Evolutionary conservation across 2,888 invertebrate genomes (phyloP), one percentile per base, ranked within the genome.

Genomic region (Parnassius mnemosyne): DNA sequence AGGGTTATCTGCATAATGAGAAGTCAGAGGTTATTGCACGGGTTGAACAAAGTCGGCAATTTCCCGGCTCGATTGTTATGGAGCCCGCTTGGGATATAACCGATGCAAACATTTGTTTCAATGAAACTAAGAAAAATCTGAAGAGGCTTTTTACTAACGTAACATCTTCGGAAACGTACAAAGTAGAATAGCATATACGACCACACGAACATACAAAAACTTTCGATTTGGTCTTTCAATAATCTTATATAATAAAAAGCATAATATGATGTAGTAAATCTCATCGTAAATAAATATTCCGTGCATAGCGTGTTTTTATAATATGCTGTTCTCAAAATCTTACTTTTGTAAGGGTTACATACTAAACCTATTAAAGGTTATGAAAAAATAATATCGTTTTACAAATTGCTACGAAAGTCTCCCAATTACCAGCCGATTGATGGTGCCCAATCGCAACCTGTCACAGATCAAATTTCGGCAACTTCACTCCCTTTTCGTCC

Each of bases 341-440:
- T 34, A 7, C 34, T 7, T 34, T 34, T 65, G 55, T 53, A 63
- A 55, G 49, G 10, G 57, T 54, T 55, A 53, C 41, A 57, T 34
- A 34, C 34, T 34, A 34, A 34, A 34, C 34, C 34, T 34, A 34
- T 34, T 34, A 69, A 70, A 66, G 68, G 66, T 68, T 69, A 66
- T 68, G 69, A 69, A 70, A 77, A 74, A 71, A 67, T 71, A 68
- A 78, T 83, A 84, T 85, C 81, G 72, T 76, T 81, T 78, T 75
- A 75, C 75, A 77, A 75, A 75, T 76, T 79, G 86, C 83, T 82
- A 84, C 73, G 80, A 73, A 77, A 76, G 77, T 77, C 81, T 75
- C 76, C 87, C 89, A 89, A 89, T 89, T 89, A 89, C 84, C 79
- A 71, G 71, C 74, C 87, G 84, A 87, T 87, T 87, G 86, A 86